Base-by-base conservation (phyloP, 2,113 vertebrate species). In the Odocoileus virginianus region DNA sequence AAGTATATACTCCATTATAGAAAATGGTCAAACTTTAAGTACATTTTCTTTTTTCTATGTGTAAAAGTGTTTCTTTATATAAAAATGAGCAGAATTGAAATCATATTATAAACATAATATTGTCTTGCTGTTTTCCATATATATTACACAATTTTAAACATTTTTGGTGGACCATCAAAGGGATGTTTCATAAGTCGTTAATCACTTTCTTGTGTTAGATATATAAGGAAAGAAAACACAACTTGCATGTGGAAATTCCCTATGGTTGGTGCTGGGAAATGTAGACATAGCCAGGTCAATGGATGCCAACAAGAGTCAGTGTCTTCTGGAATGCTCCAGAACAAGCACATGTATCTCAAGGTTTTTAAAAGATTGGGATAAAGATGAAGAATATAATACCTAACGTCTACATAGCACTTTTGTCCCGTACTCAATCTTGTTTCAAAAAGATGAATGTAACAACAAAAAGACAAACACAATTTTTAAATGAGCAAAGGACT, bases 1-100 rank as follows among this genome's bases (percentile, higher is more conserved):
- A 76, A 76, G 47, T 79, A 89, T 95, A 86, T 25, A 89, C 47
- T 90, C 94, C 71, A 93, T 52, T 82, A 16, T 64, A 82, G 43
- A 87, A 93, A 83, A 43, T 1, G 61, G 54, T 28, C 40, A 83
- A 81, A 76, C 19, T 78, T 87, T 50, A 83, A 91, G 52, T 76
- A 64, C n/a, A 88, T 40, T 85, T 92, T 43, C 45, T 95, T 91
- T 97, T 89, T 85, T 60, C 27, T 94, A 64, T 25, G 3, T 95
- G 30, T 85, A 57, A 61, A 95, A 93, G n/a, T 2, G 36, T 82
- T 86, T 86, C 21, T 76, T 15, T 93, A 16, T 92, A 33, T 94
- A 61, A 78, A 87, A 93, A 84, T 67, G 76, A 83, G 81, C 5
- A 91, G 40, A 61, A 85, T 67, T 83, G 11, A 87, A 93, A 47